Base-by-base conservation (phyloP, 2,113 vertebrate genomes). In the Corythornis cristatus region DNA sequence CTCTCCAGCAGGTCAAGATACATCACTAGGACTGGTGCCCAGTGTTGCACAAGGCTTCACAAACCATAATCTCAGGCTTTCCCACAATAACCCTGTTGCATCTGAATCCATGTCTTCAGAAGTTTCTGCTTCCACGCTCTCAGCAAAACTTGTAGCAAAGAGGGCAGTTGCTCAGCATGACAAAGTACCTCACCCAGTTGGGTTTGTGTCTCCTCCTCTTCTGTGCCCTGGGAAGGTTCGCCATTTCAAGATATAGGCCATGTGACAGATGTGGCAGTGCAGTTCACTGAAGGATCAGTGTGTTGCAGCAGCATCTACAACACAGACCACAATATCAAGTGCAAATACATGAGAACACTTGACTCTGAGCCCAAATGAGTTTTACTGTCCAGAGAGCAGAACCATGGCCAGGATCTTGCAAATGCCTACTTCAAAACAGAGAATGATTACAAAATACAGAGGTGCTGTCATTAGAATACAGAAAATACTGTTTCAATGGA, bases 201-300 rank as follows among this genome's bases (percentile, higher is more conserved):
- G 93, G 65, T 93, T 95, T 75, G 72, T 77, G 79, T 72, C 81
- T 60, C 91, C 8, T 70, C 88, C 51, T 75, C 95, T 48, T 66
- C 78, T 42, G 4, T 98, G 98, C 86, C 98, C 98, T 0, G 98
- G 98, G 16, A 98, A 31, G 87, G 26, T 97, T 80, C 97, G 80
- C 65, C 5, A 98, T 91, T 98, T 97, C 60, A 90, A 96, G 45
- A 56, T 98, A 50, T 97, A 97, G 90, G 33, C 45, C 76, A 45
- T 31, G 57, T n/a, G 54, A 70, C 86, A 80, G 83, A 62, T 35
- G 10, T 3, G 45, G 42, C 67, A 72, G 7, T 8, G 22, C 51
- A 77, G 64, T 43, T 72, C 28, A 73, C 51, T 21, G 58, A 76
- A 61, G 37, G 45, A 92, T 22, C n/a, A 20, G 35, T 5, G 40